Evolutionary conservation across 1,140 invertebrate species (phyloP).

Genomic region (Limonius californicus): DNA sequence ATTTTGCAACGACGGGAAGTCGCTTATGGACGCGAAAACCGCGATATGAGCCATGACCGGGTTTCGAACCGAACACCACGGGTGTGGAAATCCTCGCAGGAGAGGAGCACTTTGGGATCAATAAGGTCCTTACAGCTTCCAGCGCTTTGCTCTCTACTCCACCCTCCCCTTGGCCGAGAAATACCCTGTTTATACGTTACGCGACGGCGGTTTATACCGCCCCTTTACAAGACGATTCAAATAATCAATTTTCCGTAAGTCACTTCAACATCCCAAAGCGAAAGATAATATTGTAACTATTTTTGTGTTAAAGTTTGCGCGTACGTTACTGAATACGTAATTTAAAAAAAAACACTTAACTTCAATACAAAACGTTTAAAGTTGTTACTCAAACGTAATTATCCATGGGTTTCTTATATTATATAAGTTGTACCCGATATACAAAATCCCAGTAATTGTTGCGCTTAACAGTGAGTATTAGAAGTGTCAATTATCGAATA

Average conservation of each 20-base stretch:
- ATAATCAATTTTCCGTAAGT: no score
- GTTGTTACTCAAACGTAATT: no score
- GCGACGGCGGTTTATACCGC: background rate
- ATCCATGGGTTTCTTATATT: no score
- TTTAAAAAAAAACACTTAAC: no score
- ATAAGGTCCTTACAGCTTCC: conserved; percentile 39
- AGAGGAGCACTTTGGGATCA: conserved; percentile 36
- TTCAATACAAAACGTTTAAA: no score
- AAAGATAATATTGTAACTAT: background rate
- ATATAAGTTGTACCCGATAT: no score
- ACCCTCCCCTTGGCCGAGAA: conserved; percentile 16
- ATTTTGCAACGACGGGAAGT: background rate
- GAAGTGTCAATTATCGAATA: no score
- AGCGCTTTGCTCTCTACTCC: conserved; percentile 27
- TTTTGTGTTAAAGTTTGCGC: no score
- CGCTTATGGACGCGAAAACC: conserved; percentile 5
- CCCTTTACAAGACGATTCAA: no score
- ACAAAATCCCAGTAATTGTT: no score
- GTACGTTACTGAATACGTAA: no score
- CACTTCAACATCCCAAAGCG: background rate
- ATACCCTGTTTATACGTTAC: conserved; percentile 2
- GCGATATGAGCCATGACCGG: conserved; percentile 20
- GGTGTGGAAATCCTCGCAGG: conserved; percentile 35
- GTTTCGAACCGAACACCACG: conserved; percentile 23
- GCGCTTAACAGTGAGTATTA: no score